Percentiles rank a stretch among this genome's conserved stretches.
Evolutionary conservation across 2,888 invertebrate genomes (phyloP).

Genomic region (Luperina testacea): DNA sequence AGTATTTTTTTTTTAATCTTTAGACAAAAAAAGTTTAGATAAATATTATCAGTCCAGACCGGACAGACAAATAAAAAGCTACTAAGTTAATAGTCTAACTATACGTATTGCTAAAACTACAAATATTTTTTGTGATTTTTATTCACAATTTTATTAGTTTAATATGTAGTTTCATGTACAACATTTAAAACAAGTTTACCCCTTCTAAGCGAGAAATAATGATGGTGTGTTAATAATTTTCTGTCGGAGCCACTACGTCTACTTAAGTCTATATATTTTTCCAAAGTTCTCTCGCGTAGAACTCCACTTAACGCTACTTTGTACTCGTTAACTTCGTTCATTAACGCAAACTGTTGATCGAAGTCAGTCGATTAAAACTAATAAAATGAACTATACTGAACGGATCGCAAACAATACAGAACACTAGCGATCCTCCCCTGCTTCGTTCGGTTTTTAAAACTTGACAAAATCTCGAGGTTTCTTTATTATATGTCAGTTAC

Average conservation of each 20-base stretch:
- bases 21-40: not conserved
- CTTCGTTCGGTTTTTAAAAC: not conserved
- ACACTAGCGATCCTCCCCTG: not conserved
- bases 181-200: not conserved
- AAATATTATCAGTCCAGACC: constrained; percentile 1
- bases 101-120: not conserved
- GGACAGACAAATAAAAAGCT: not conserved
- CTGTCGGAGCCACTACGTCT: constrained; percentile 1
- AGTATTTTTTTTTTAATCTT: not conserved
- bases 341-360: constrained; percentile 53
- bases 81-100: not conserved
- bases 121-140: not conserved
- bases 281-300: constrained; percentile 19
- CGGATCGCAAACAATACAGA: constrained; percentile 15
- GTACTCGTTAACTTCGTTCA: constrained; percentile 48
- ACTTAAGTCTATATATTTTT: constrained; percentile 41
- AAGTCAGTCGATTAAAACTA: constrained; percentile 54
- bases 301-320: constrained; percentile 35
- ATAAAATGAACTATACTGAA: constrained; percentile 48
- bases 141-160: not conserved
- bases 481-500: not conserved
- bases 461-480: not conserved
- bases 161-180: not conserved
- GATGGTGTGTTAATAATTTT: not conserved
- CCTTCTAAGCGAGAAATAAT: not conserved